Evolutionary conservation across 2,113 vertebrate genomes (phyloP).

Genomic region (Oryzias celebensis): DNA sequence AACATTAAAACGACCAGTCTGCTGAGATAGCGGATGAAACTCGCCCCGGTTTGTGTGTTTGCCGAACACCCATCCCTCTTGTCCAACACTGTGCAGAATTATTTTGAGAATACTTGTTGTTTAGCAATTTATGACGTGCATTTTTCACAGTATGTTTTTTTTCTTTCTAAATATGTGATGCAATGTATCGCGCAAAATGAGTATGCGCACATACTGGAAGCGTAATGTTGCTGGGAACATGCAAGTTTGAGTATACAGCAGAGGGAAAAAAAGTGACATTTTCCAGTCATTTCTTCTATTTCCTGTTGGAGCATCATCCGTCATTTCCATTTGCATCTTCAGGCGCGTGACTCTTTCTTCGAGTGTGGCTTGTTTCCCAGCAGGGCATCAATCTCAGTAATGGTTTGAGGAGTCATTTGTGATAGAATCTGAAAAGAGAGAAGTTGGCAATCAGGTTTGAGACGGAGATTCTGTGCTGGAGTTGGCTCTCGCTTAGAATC

Average conservation of each 20-base stretch:
- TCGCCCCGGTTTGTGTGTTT: constrained; percentile 31
- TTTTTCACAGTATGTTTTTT: constrained; percentile 34
- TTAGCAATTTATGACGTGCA: constrained; percentile 55
- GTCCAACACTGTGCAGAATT: constrained; percentile 29
- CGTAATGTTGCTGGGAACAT: constrained; percentile 76
- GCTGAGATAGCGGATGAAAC: constrained; percentile 9
- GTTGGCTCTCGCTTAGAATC: background rate
- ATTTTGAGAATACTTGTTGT: constrained; percentile 48
- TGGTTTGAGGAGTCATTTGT: constrained; percentile 84
- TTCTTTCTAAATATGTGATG: constrained; percentile 58
- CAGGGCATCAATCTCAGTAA: constrained; percentile 85
- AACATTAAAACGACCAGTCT: constrained; percentile 18
- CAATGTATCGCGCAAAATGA: constrained; percentile 67
- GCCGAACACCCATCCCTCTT: constrained; percentile 27
- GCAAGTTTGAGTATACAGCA: constrained; percentile 75
- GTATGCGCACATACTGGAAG: constrained; percentile 74
- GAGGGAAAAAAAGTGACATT: constrained; percentile 62
- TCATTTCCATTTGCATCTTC: constrained; percentile 58
- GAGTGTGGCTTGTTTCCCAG: constrained; percentile 87
- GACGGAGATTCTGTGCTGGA: background rate
- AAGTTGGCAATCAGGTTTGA: background rate
- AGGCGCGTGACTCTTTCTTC: constrained; percentile 82
- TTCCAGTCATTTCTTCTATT: constrained; percentile 48
- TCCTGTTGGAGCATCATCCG: constrained; percentile 43
- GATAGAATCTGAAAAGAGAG: constrained; percentile 77